These are phyloP conservation scores for Ormyrus thymus DNA, from an alignment of 2,888 invertebrate species.

Conservation along the genomic window DNA sequence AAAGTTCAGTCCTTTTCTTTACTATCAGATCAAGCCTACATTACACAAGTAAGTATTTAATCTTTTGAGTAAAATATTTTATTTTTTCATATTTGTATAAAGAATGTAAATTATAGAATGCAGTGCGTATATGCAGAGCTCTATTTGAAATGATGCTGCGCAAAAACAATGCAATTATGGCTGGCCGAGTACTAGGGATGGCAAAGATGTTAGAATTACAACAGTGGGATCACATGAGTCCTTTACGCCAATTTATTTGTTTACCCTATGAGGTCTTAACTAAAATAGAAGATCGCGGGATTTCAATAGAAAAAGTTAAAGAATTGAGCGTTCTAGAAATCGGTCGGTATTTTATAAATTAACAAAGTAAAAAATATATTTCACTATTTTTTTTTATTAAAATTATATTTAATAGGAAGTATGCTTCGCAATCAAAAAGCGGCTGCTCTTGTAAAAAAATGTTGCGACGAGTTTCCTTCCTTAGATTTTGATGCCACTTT, in stretches of 20 bases:
- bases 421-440: slow-evolving; percentile 86
- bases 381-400: slow-evolving; percentile 6
- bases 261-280: slow-evolving; percentile 86
- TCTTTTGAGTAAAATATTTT: too few species aligned
- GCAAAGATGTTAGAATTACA: slow-evolving; percentile 96
- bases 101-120: slow-evolving; percentile 81
- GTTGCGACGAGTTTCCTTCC: slow-evolving; percentile 89
- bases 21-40: slow-evolving; percentile 91
- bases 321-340: slow-evolving; percentile 94
- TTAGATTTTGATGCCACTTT: slow-evolving; percentile 89
- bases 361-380: not conserved
- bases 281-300: slow-evolving; percentile 86
- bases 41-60: slow-evolving; percentile 83
- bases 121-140: slow-evolving; percentile 91
- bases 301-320: slow-evolving; percentile 85
- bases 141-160: slow-evolving; percentile 95
- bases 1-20: slow-evolving; percentile 89
- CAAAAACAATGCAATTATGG: slow-evolving; percentile 92
- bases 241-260: slow-evolving; percentile 89
- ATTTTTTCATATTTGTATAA: too few species aligned
- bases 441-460: slow-evolving; percentile 86
- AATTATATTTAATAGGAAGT: slow-evolving; percentile 75
- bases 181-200: slow-evolving; percentile 88
- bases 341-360: slow-evolving; percentile 76
- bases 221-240: slow-evolving; percentile 91